Evolutionary conservation across 2,888 invertebrate species (phyloP).

Genomic region (Leucania comma): DNA sequence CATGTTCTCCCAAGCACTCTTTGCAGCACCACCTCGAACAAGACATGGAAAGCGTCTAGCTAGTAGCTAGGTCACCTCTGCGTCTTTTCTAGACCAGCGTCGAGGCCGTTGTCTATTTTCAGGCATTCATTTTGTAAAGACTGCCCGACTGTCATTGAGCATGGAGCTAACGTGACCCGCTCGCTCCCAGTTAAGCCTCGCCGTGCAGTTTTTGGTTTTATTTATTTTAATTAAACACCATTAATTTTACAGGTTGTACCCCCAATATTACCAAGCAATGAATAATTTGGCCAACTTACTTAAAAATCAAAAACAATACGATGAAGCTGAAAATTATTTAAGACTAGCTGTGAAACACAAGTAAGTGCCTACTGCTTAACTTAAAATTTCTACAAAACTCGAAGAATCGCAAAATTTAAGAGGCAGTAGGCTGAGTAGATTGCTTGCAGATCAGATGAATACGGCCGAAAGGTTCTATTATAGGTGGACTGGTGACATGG

Average conservation of each 20-base stretch:
- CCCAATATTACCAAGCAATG: slow-evolving; percentile 97
- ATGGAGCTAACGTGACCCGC: neutral
- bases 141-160: neutral
- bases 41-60: neutral
- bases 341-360: slow-evolving; percentile 93
- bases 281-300: slow-evolving; percentile 97
- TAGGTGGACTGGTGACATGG: too few relatives aligned
- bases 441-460: too few relatives aligned
- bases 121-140: neutral
- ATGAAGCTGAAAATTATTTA: slow-evolving; percentile 94
- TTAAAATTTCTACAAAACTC: too few relatives aligned
- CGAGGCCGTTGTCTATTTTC: neutral
- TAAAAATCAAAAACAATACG: slow-evolving; percentile 92
- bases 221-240: neutral
- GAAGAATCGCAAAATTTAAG: too few relatives aligned
- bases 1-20: neutral
- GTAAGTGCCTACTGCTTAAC: slow-evolving; percentile 79
- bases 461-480: too few relatives aligned
- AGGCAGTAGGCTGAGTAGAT: too few relatives aligned
- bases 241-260: slow-evolving; percentile 91
- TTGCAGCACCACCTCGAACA: neutral
- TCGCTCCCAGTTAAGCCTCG: neutral
- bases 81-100: neutral
- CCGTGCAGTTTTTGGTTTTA: neutral
- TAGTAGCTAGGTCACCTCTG: too few relatives aligned